phyloP scores from a whole-genome alignment of 2,888 invertebrate genomes.

The Ormyrus nitidulus region DNA sequence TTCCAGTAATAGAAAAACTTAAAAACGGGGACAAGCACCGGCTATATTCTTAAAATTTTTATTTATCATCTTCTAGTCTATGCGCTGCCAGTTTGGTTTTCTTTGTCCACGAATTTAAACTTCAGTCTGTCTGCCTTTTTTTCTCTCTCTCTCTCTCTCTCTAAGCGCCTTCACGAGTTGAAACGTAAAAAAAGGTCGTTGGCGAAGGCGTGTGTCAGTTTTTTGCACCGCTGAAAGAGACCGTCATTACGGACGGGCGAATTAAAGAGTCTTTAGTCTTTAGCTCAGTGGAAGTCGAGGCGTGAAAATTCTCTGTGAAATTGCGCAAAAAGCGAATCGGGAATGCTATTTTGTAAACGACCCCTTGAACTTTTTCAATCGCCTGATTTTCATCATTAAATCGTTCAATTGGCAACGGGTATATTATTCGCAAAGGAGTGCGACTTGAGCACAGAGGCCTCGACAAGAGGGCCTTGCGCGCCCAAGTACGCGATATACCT shows the following conservation, averaged over 20 bases:
- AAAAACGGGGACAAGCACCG: slow-evolving; percentile 21
- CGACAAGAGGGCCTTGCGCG: not conserved
- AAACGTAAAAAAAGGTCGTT: not conserved
- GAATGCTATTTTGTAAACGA: too few species aligned
- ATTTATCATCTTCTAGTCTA: slow-evolving; percentile 42
- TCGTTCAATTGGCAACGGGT: too few species aligned
- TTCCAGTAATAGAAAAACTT: slow-evolving; percentile 40
- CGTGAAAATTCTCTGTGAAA: not conserved
- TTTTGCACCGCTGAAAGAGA: slow-evolving; percentile 16
- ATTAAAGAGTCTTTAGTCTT: slow-evolving; percentile 44
- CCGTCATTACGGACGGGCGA: slow-evolving; percentile 36
- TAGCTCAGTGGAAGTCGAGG: slow-evolving; percentile 7
- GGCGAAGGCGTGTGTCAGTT: slow-evolving; percentile 4
- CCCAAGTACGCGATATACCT: slow-evolving; percentile 34
- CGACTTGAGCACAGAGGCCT: slow-evolving; percentile 29
- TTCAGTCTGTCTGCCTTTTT: slow-evolving; percentile 10
- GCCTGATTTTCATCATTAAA: too few species aligned
- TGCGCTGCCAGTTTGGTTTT: not conserved
- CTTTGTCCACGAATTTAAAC: slow-evolving; percentile 50
- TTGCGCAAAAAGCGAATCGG: too few species aligned
- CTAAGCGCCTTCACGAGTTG: not conserved
- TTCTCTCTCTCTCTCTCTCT: not conserved
- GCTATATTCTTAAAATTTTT: slow-evolving; percentile 29
- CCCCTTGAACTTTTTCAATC: too few species aligned
- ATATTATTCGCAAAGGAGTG: not conserved